Evolutionary conservation across 2,797 vertebrate genomes (phyloP).

Genomic region (Sebastes goodei): DNA sequence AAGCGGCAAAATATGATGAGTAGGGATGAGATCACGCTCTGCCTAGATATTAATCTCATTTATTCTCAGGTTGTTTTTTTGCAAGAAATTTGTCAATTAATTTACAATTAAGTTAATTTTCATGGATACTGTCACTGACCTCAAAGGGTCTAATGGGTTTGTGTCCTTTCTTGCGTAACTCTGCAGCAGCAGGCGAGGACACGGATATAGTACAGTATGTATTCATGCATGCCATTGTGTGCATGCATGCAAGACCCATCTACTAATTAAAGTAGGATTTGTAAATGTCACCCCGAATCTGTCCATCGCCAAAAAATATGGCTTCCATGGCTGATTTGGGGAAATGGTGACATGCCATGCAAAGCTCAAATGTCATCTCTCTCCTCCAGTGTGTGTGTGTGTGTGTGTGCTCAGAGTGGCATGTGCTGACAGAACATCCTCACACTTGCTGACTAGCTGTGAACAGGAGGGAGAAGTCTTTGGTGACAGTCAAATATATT

Average conservation of each 20-base stretch:
- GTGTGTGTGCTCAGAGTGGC: slow-evolving; percentile 38
- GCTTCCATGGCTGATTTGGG: slow-evolving; percentile 23
- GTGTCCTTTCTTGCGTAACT: slow-evolving; percentile 28
- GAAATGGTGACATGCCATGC: slow-evolving; percentile 38
- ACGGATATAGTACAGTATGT: slow-evolving; percentile 9
- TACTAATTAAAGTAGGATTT: slow-evolving; percentile 9
- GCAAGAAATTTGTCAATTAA: neutral
- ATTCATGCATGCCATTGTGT: slow-evolving; percentile 8
- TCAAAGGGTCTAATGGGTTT: neutral
- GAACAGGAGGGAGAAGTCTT: slow-evolving; percentile 56
- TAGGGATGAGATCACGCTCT: neutral
- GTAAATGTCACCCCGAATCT: slow-evolving; percentile 45
- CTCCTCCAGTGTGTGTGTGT: neutral
- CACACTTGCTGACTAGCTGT: slow-evolving; percentile 63
- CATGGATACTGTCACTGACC: neutral
- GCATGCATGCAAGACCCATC: neutral
- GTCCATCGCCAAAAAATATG: slow-evolving; percentile 36
- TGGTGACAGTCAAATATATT: slow-evolving; percentile 50
- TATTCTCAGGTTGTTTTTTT: neutral
- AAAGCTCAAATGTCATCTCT: slow-evolving; percentile 63
- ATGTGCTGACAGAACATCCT: slow-evolving; percentile 69
- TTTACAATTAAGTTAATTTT: neutral
- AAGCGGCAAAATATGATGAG: neutral
- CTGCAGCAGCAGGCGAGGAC: slow-evolving; percentile 1
- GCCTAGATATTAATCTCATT: neutral